Evolutionary conservation across 2,113 vertebrate species (phyloP), one percentile per base, ranked within the genome.

Genomic region (Peromyscus californicus): DNA sequence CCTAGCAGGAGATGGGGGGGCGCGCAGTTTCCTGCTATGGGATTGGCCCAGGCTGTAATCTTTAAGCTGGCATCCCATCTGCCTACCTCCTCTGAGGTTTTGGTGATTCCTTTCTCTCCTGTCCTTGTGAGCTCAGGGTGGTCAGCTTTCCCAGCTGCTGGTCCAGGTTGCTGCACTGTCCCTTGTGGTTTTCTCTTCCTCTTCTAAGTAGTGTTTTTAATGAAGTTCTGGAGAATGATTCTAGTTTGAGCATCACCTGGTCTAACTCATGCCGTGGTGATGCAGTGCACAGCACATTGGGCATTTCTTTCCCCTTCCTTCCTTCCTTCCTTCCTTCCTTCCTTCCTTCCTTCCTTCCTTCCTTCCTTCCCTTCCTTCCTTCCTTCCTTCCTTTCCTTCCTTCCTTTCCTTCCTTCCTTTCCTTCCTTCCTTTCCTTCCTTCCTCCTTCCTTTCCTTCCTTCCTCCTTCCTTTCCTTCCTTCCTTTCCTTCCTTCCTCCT

Each of bases 141-240:
- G 48, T 65, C 24, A 74, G 88, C 89, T 94, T 94, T 54, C 65
- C 48, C 33, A 54, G 54, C n/a, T 42, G 3, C 54, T 94, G 51
- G 22, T 89, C 54, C 54, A 65, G 42, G 54, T 48, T 72, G 29
- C 22, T 61, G 16, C 7, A 10, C 22, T 72, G 16, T 63, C 29
- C 33, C 29, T 70, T 80, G 51, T 59, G 8, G 63, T 80, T 89
- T 74, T 67, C 54, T 7, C n/a, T 3, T 17, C 72, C 19, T 78
- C 24, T 79, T 33, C 24, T 80, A 57, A 88, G 39, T 88, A 36
- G 74, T 88, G 36, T 89, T 93, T 79, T 78, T 79, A 70, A 33
- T 79, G 54, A 88, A 45, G n/a, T 93, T n/a, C 67, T 45, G 21
- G 76, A 59, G 74, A 57, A 36, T 93, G n/a, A 88, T 79, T 79